Conservation (phyloP, 2,797 vertebrate genomes). For the Kryptopterus vitreolus region DNA sequence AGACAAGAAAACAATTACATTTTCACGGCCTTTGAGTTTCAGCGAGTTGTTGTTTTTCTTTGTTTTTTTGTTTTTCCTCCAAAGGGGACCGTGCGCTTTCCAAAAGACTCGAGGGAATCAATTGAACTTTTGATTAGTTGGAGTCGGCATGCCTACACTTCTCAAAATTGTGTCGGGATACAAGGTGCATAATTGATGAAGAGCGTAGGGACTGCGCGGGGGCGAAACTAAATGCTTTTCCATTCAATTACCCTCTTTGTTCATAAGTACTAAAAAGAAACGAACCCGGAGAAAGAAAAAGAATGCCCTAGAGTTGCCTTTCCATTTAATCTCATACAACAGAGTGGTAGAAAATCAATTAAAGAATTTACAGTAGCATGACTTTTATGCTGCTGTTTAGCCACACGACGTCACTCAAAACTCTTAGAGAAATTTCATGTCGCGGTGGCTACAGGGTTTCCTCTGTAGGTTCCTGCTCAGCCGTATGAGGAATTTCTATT, state of each 20-base stretch:
- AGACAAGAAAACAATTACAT: not conserved
- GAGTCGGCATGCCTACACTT: constrained; percentile 31
- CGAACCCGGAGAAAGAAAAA: not conserved
- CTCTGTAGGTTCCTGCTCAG: not conserved
- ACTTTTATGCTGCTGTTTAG: constrained; percentile 42
- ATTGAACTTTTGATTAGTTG: constrained; percentile 31
- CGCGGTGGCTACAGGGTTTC: constrained; percentile 6
- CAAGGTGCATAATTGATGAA: constrained; percentile 44
- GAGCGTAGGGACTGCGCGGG: constrained; percentile 16
- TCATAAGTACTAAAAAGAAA: constrained; percentile 32
- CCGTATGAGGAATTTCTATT: not conserved
- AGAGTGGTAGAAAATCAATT: constrained; percentile 52
- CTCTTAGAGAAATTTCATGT: constrained; percentile 35
- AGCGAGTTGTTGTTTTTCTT: no score
- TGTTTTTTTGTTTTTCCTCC: no score
- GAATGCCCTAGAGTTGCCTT: constrained; percentile 27
- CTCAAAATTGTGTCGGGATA: constrained; percentile 38
- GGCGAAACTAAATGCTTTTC: constrained; percentile 39
- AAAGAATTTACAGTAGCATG: constrained; percentile 53
- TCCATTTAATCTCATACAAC: constrained; percentile 47
- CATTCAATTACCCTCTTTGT: constrained; percentile 50
- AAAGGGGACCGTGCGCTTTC: not conserved
- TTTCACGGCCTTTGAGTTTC: constrained; percentile 4
- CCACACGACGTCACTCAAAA: constrained; percentile 15
- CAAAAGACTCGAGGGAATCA: constrained; percentile 21